phyloP scores from a whole-genome alignment of 2,113 vertebrate species.

The Otis tarda region DNA sequence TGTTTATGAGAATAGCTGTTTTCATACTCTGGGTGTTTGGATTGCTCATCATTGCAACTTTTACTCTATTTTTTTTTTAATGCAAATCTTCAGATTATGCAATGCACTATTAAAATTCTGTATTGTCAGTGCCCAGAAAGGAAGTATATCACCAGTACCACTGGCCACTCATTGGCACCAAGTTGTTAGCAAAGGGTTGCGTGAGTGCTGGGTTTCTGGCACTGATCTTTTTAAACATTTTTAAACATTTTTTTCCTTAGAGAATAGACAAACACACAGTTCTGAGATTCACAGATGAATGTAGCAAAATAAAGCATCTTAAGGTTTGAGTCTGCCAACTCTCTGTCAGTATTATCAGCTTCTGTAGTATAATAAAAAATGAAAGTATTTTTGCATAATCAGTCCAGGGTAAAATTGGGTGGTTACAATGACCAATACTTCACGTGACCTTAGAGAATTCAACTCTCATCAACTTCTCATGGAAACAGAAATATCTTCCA shows the following conservation, averaged over 20 bases:
- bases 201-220: not conserved
- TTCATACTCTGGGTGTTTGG: not conserved
- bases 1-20: not conserved
- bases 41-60: not conserved
- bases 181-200: not conserved
- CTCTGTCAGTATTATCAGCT: not conserved
- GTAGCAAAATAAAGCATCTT: not conserved
- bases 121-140: not conserved
- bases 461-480: not conserved
- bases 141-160: conserved; percentile 13
- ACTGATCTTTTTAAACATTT: not conserved
- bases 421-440: not conserved
- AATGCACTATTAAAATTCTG: not conserved
- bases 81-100: not conserved
- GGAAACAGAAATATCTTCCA: not conserved
- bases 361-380: not conserved
- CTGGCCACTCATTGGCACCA: not conserved
- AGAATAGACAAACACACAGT: not conserved
- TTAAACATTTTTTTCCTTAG: not conserved
- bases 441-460: not conserved
- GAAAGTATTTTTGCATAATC: not conserved
- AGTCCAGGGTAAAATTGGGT: not conserved
- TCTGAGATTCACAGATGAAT: not conserved
- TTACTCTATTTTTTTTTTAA: not conserved
- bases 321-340: not conserved